Conservation (phyloP, 2,113 vertebrate species). For the Leptodactylus fuscus region DNA sequence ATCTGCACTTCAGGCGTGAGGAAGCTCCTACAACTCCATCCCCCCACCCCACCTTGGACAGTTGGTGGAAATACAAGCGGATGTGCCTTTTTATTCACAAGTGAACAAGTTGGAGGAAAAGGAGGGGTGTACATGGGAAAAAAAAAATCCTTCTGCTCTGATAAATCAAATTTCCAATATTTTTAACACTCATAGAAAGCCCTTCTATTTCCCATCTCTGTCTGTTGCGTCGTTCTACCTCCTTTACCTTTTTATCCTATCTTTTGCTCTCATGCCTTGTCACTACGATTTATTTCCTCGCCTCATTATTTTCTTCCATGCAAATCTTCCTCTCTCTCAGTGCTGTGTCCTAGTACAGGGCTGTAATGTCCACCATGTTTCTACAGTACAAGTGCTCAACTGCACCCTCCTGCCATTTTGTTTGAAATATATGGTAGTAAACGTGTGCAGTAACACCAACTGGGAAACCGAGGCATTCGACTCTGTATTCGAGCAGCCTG, state of each 20-base stretch:
- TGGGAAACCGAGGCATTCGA: slow-evolving; percentile 42
- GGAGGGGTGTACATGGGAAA: slow-evolving; percentile 18
- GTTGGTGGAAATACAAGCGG: slow-evolving; percentile 56
- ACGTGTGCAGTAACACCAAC: slow-evolving; percentile 46
- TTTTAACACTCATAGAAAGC: slow-evolving; percentile 8
- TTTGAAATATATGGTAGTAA: slow-evolving; percentile 28
- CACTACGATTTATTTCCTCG: not conserved
- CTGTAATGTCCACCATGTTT: slow-evolving; percentile 25
- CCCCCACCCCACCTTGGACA: slow-evolving; percentile 36
- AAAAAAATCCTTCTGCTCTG: slow-evolving; percentile 42
- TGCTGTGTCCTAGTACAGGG: slow-evolving; percentile 38
- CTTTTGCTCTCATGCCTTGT: not conserved
- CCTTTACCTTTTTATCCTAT: not conserved
- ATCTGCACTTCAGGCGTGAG: slow-evolving; percentile 28
- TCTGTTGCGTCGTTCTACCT: slow-evolving; percentile 4
- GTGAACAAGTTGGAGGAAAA: slow-evolving; percentile 51
- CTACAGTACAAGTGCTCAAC: slow-evolving; percentile 6
- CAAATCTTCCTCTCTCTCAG: slow-evolving; percentile 30
- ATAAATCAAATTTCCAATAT: slow-evolving; percentile 26
- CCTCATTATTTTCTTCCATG: not conserved
- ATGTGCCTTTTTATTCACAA: slow-evolving; percentile 59
- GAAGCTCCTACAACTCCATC: slow-evolving; percentile 51
- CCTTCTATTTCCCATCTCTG: not conserved
- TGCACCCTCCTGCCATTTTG: slow-evolving; percentile 36
- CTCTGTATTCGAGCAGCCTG: slow-evolving; percentile 43